Base-by-base conservation (phyloP, 2,888 invertebrate genomes). In the Eucera pruinosa region DNA sequence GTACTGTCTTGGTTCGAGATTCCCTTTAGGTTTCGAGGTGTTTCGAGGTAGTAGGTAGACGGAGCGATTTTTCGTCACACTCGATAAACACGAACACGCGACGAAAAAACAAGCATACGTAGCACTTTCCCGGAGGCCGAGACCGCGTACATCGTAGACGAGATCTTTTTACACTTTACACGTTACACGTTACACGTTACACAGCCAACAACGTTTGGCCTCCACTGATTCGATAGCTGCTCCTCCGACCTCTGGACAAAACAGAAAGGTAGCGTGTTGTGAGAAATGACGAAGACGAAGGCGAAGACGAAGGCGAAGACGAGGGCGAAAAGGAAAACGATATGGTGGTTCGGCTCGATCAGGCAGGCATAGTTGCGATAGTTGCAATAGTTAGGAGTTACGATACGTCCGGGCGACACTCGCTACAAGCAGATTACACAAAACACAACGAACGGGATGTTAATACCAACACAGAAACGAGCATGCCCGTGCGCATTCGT, bases 401-500 rank as follows among this genome's bases (percentile, higher is more conserved):
- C n/a, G n/a, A n/a, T 77, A 61, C 33, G 62, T 77, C 48, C 55
- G 48, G 67, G 43, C 68, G 62, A 67, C 50, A 62, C 30, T 77
- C 58, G 47, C 30, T 47, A 69, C 52, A 41, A 62, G 43, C 58
- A 58, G 52, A 58, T 62, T 57, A 78, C 61, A 62, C 64, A 64
- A 77, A 76, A 81, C 60, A 71, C 81, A 58, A 73, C 65, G 67
- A 71, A 70, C 70, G 55, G 52, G 62, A 66, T 48, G 67, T 52
- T 76, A 78, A 70, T 78, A 70, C 64, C 41, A 78, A 70, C 70
- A 69, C 57, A 70, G 70, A 47, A 61, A 47, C 52, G 79, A 65
- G 55, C 70, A 78, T 70, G 71, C 78, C 66, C 80, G 78, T 80
- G 79, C 79, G 79, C 80, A 80, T 74, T 71, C 61, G 61, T 80